Evolutionary conservation across 92 coral and sea anemone species (phyloP).

Genomic region (Montipora capitata): DNA sequence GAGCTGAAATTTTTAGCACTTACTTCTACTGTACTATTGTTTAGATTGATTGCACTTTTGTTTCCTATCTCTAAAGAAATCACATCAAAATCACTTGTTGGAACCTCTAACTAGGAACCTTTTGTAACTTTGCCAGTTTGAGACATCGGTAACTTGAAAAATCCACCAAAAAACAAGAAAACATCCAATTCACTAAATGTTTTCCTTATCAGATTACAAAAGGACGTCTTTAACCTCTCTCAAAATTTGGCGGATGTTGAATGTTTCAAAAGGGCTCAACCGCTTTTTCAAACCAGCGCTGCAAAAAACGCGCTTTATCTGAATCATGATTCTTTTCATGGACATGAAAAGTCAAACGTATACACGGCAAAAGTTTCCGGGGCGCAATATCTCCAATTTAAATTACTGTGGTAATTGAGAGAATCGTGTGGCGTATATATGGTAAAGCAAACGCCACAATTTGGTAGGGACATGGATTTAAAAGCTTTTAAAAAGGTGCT

Average conservation of each 20-base stretch:
- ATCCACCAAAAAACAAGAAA: background rate
- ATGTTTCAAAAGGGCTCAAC: background rate
- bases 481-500: background rate
- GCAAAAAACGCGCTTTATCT: conserved; percentile 3
- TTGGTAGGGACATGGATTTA: too few species aligned
- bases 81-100: background rate
- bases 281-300: background rate
- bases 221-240: background rate
- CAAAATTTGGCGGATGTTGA: too few species aligned
- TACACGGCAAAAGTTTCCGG: too few species aligned
- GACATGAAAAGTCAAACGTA: background rate
- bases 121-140: background rate
- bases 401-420: too few species aligned
- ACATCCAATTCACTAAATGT: background rate
- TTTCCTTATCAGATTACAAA: background rate
- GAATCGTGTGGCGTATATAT: too few species aligned
- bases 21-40: background rate
- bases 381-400: too few species aligned
- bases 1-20: too few species aligned
- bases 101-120: background rate
- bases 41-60: background rate
- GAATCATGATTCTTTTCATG: conserved; percentile 6
- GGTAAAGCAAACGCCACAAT: too few species aligned
- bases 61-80: too few species aligned
- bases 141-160: background rate